Evolutionary conservation across 2,797 vertebrate genomes (phyloP).

Genomic region (Selene dorsalis): DNA sequence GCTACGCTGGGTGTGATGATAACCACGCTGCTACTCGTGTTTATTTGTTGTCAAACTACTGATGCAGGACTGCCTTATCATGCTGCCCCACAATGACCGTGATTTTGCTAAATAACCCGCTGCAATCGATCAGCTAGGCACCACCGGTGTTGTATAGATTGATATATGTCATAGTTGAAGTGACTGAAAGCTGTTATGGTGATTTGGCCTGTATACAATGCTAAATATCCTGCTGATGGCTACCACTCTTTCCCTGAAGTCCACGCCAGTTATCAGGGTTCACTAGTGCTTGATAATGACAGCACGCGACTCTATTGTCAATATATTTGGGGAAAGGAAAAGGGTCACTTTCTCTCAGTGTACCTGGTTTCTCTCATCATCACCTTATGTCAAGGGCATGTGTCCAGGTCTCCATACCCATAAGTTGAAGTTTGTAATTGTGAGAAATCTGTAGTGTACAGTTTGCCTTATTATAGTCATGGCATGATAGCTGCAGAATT

Average conservation of each 20-base stretch:
- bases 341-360: not conserved
- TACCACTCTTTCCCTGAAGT: not conserved
- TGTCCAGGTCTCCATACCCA: not conserved
- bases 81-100: not conserved
- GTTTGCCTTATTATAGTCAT: not conserved
- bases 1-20: slow-evolving; percentile 8
- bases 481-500: not conserved
- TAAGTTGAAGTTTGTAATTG: not conserved
- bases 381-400: not conserved
- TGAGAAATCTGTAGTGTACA: not conserved
- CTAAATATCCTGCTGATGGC: not conserved
- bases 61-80: slow-evolving; percentile 12
- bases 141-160: not conserved
- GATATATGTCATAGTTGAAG: not conserved
- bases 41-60: slow-evolving; percentile 33
- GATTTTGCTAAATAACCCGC: slow-evolving; percentile 2
- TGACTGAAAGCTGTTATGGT: not conserved
- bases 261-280: not conserved
- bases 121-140: not conserved
- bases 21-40: slow-evolving; percentile 22
- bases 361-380: not conserved
- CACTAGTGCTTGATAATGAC: slow-evolving; percentile 1
- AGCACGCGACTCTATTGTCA: not conserved
- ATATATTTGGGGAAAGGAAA: not conserved
- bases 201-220: not conserved